Evolutionary conservation across 30 jellyfish, hydroid and myxozoan genomes (phyloP).

Genomic region (Aurelia aurita): DNA sequence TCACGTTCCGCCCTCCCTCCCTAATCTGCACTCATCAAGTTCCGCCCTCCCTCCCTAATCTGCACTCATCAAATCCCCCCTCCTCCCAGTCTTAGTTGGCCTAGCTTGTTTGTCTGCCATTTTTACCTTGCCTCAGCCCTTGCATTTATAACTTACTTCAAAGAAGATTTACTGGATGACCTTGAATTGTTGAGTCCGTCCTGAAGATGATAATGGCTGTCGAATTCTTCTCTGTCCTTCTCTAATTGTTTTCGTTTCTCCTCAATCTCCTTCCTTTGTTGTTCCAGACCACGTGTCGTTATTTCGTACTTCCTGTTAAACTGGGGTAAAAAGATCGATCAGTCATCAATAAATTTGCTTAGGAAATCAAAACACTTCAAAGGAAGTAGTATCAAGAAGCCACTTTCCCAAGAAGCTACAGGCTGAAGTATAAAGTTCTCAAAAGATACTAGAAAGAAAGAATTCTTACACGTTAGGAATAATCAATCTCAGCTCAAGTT

Average conservation of each 20-base stretch:
- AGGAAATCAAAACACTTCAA: too few species aligned
- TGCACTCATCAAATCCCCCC: background rate
- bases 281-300: slow-evolving; percentile 92
- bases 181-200: slow-evolving; percentile 95
- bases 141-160: slow-evolving; percentile 85
- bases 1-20: background rate
- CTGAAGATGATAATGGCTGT: slow-evolving; percentile 71
- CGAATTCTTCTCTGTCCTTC: slow-evolving; percentile 83
- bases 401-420: too few species aligned
- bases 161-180: slow-evolving; percentile 98
- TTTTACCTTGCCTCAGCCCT: slow-evolving; percentile 67
- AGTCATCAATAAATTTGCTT: too few species aligned
- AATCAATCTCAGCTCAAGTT: too few species aligned
- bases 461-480: too few species aligned
- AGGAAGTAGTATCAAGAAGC: too few species aligned
- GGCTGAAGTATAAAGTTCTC: too few species aligned
- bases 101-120: slow-evolving; percentile 27
- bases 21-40: background rate
- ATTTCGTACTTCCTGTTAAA: slow-evolving; percentile 94
- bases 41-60: background rate
- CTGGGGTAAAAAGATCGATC: slow-evolving; percentile 16
- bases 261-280: slow-evolving; percentile 82
- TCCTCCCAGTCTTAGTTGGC: slow-evolving; percentile 7
- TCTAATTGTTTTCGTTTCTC: slow-evolving; percentile 87
- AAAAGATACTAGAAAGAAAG: background rate